A percentile compares a stretch with the other conserved stretches of the same genome.
Evolutionary conservation across 2,888 invertebrate species (phyloP).

Genomic region (Chouioia cunea): DNA sequence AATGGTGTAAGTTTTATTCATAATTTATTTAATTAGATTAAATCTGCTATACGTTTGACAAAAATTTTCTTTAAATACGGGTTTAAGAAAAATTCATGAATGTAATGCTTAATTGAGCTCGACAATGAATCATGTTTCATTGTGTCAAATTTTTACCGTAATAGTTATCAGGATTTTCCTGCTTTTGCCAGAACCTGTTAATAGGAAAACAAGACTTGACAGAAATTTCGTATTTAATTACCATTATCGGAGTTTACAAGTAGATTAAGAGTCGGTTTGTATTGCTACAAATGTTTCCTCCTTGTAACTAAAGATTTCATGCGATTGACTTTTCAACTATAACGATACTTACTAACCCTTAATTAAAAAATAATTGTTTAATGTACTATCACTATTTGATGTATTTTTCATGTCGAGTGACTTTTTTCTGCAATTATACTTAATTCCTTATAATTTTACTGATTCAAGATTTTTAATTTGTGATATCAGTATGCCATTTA

Average conservation of each 20-base stretch:
- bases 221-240: neutral
- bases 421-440: too few relatives aligned
- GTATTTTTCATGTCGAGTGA: too few relatives aligned
- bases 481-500: too few relatives aligned
- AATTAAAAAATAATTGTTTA: too few relatives aligned
- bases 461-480: too few relatives aligned
- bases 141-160: neutral
- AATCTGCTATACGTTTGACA: neutral
- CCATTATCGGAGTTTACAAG: conserved; percentile 7
- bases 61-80: conserved; percentile 4
- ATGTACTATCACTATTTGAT: too few relatives aligned
- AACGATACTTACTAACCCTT: too few relatives aligned
- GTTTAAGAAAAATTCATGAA: conserved; percentile 1
- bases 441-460: too few relatives aligned
- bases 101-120: neutral
- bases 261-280: conserved; percentile 1
- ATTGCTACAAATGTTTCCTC: neutral
- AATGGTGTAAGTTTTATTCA: too few relatives aligned
- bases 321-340: too few relatives aligned
- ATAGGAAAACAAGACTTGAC: neutral
- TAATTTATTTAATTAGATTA: too few relatives aligned
- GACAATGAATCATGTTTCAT: conserved; percentile 16
- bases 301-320: too few relatives aligned
- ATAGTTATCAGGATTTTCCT: neutral
- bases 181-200: conserved; percentile 21